Conservation (phyloP, 92 coral and sea anemone species). For the Paragorgia papillata region DNA sequence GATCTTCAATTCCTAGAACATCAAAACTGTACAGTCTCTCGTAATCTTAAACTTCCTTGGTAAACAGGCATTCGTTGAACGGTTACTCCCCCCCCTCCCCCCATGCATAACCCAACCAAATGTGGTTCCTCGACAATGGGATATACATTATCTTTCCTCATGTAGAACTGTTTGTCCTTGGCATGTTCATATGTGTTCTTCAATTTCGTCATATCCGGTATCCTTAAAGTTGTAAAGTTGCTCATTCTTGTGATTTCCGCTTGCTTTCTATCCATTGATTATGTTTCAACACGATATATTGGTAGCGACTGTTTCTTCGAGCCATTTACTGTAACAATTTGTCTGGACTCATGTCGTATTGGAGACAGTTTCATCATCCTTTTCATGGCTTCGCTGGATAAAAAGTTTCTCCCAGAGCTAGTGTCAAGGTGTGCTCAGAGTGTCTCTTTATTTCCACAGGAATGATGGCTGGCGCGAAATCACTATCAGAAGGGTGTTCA, state of each 20-base stretch:
- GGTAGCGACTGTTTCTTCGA: constrained; percentile 59
- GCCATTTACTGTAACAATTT: constrained; percentile 61
- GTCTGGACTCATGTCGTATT: constrained; percentile 53
- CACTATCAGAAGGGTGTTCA: constrained; percentile 49
- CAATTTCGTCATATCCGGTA: constrained; percentile 48
- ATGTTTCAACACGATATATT: constrained; percentile 2
- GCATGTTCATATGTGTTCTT: constrained; percentile 47
- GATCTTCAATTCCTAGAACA: constrained; percentile 56
- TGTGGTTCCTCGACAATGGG: constrained; percentile 45
- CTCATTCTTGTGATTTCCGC: constrained; percentile 40
- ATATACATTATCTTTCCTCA: constrained; percentile 16
- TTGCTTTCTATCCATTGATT: constrained; percentile 44
- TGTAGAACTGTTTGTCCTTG: constrained; percentile 51
- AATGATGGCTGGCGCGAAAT: constrained; percentile 63
- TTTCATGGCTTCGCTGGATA: constrained; percentile 48
- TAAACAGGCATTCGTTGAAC: not conserved
- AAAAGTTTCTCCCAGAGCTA: constrained; percentile 59
- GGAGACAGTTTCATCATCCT: constrained; percentile 37
- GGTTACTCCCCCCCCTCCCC: constrained; percentile 46
- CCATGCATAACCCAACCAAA: constrained; percentile 64
- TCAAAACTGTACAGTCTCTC: constrained; percentile 53
- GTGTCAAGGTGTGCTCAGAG: constrained; percentile 69
- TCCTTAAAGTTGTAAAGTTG: constrained; percentile 43
- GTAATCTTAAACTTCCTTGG: constrained; percentile 18
- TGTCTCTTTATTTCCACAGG: constrained; percentile 47